Base-by-base conservation (phyloP, 2,888 invertebrate species). In the Lepidochitona cinerea region DNA sequence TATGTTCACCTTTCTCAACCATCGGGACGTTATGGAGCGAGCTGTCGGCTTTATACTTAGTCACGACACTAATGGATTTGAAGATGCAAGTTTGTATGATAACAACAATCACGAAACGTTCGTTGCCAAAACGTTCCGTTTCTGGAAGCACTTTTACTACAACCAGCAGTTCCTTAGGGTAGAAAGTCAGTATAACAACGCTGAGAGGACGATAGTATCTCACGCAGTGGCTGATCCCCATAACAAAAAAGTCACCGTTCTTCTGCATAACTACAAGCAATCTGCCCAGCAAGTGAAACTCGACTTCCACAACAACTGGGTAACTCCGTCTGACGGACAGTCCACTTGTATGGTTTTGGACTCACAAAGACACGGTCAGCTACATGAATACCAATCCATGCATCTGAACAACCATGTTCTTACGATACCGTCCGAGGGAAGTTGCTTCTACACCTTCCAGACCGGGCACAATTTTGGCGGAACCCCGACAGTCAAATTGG, bases 81-180 rank as follows among this genome's bases (percentile, higher is more conserved):
- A 29, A 29, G 12, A 59, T 23, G 65, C 35, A 23, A 71, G 71
- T 33, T 18, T 71, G 1, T 66, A 66, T 33, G 7, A 71, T 53
- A 29, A 14, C 12, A 14, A 71, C 35, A 49, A 54, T 7, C 29
- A 32, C 5, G 18, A 33, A 9, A 37, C 35, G 4, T 32, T 53
- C 37, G 71, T 35, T n/a, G 71, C 71, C 5, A 71, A 71, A 35
- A 49, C 66, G 2, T 71, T 49, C 26, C 32, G 33, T 23, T 71
- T 71, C 37, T 71, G 71, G 71, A 33, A 66, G n/a, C 71, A 71
- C 26, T 49, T 71, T n/a, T n/a, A 32, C 36, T 71, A 66, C 35
- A 49, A 66, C 49, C 26, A 71, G n/a, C 18, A 52, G 36, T 71
- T 66, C 37, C 52, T 71, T 7, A n/a, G 52, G 1, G 36, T 66